These are phyloP conservation scores for Trichopoda pennipes DNA, from an alignment of 2,888 invertebrate genomes.

Conservation along the genomic window DNA sequence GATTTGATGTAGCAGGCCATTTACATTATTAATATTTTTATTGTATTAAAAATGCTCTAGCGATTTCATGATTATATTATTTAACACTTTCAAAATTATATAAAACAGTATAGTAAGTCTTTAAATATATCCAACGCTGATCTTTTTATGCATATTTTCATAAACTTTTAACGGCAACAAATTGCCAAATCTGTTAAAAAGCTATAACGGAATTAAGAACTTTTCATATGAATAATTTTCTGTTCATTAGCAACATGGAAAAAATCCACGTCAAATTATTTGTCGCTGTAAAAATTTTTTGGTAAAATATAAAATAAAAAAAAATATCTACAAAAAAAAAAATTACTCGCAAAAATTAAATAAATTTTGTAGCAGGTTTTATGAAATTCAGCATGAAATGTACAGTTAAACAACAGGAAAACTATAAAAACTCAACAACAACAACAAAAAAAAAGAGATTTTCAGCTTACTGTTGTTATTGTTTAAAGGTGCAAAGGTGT, in stretches of 20 bases:
- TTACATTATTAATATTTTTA: no score
- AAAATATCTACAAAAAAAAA: slow-evolving; percentile 12
- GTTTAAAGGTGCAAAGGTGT: slow-evolving; percentile 68
- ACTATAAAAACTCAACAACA: slow-evolving; percentile 1
- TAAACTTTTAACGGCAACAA: slow-evolving; percentile 29
- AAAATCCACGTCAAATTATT: slow-evolving; percentile 22
- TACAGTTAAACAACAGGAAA: slow-evolving; percentile 34
- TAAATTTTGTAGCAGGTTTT: slow-evolving; percentile 59
- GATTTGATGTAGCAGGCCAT: no score
- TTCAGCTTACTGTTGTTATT: slow-evolving; percentile 54
- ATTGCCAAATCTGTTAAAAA: slow-evolving; percentile 46
- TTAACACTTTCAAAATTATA: no score
- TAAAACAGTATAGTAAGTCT: neutral
- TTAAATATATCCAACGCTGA: neutral
- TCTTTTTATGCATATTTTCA: neutral
- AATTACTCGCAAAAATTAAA: slow-evolving; percentile 19
- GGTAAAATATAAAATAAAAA: neutral
- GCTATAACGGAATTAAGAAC: slow-evolving; percentile 44
- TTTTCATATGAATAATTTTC: slow-evolving; percentile 40
- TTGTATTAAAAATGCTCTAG: no score
- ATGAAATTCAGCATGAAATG: slow-evolving; percentile 62
- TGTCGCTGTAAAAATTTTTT: slow-evolving; percentile 51
- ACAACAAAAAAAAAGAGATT: slow-evolving; percentile 43
- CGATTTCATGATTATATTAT: no score
- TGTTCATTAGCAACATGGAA: slow-evolving; percentile 39